Evolutionary conservation across 2,888 invertebrate species (phyloP), one percentile per base, ranked within the genome.

Genomic region (Parapristionchus giblindavisi): DNA sequence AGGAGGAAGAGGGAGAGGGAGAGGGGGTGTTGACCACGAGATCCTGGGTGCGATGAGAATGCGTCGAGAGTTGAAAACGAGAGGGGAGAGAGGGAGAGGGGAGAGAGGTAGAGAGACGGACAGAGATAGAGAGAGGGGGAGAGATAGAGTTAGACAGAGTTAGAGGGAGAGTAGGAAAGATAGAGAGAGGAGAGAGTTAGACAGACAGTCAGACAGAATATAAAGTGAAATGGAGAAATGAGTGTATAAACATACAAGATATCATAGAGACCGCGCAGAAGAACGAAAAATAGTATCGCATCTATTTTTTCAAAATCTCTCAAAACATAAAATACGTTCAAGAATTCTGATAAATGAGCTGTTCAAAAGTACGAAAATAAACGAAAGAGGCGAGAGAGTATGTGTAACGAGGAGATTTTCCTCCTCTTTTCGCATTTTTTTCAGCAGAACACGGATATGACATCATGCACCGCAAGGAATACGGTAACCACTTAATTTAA

Each of bases 1-100:
- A n/a, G n/a, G n/a, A n/a, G n/a, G n/a, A n/a, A 61, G 61, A 61
- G 32, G 38, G 61, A 61, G 60, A 34, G n/a, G 38, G 38, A 43
- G 43, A 43, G 8, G 8, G 61, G 40, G 40, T n/a, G n/a, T n/a
- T 38, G 61, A 61, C 36, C 40, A 38, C 38, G 61, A 61, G 61
- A 38, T 24, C 38, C 38, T 38, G 61, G 40, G 61, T 8, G 61
- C 24, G 36, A 56, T 17, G 61, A 61, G 61, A 38, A 40, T 34
- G 8, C 34, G 40, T 4, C 21, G 34, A 60, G 38, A 61, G 34
- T 14, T 17, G 43, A 8, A 36, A 21, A 29, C 17, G 58, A 17
- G 58, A 32, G 27, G 58, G 34, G 8, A 6, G 17, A 24, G 61
- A 14, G 40, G 61, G 61, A 29, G n/a, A 38, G 61, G 32, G 24